These are phyloP conservation scores for Pinna nobilis DNA, from an alignment of 1,140 invertebrate genomes.

Conservation along the genomic window DNA sequence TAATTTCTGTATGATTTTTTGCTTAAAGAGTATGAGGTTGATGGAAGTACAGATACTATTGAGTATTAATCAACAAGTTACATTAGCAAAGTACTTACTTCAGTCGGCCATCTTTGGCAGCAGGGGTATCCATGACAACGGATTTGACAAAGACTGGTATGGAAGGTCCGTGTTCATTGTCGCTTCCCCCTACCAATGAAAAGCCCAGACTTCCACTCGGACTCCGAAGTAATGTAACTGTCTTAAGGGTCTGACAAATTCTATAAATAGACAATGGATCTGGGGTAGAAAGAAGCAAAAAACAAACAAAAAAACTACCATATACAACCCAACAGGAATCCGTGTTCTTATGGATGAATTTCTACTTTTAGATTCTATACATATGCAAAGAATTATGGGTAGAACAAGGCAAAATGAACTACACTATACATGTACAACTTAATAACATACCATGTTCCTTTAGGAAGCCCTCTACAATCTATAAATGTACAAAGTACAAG, in stretches of 20 bases:
- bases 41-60: not conserved
- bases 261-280: constrained; percentile 50
- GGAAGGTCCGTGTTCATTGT: constrained; percentile 71
- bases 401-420: too few species aligned
- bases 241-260: constrained; percentile 75
- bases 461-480: too few species aligned
- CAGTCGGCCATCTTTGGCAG: constrained; percentile 75
- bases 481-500: too few species aligned
- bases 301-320: too few species aligned
- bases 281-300: too few species aligned
- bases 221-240: constrained; percentile 74
- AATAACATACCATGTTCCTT: not conserved
- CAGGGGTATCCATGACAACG: constrained; percentile 76
- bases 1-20: too few species aligned
- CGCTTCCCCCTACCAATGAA: constrained; percentile 77
- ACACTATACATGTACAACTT: not conserved
- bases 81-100: constrained; percentile 60
- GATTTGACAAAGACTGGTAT: constrained; percentile 77
- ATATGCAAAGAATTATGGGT: too few species aligned
- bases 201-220: constrained; percentile 75
- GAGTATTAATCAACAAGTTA: not conserved
- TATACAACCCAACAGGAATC: too few species aligned
- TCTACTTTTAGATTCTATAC: too few species aligned
- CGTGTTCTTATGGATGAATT: too few species aligned
- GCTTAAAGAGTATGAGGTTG: too few species aligned